These are phyloP conservation scores for Phocoena sinus DNA, from an alignment of 2,113 vertebrate genomes.

Conservation along the genomic window DNA sequence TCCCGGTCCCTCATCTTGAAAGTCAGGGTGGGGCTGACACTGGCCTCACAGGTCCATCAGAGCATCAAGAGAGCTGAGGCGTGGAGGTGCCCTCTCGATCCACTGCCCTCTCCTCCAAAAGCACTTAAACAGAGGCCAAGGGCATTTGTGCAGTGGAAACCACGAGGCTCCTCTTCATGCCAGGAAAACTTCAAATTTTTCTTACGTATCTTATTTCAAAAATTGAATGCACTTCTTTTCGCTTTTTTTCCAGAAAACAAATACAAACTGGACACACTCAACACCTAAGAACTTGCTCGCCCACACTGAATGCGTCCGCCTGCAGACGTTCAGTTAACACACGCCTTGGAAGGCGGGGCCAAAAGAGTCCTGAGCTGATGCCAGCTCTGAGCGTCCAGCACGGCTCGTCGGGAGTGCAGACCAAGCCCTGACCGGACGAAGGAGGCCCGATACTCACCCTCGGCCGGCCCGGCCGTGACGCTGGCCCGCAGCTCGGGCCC, in stretches of 20 bases:
- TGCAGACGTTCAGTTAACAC: fast-evolving
- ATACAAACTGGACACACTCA: fast-evolving
- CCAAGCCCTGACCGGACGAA: fast-evolving
- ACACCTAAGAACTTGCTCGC: neutral
- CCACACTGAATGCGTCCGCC: fast-evolving
- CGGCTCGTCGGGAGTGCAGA: fast-evolving
- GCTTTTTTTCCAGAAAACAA: neutral
- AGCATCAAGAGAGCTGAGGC: neutral
- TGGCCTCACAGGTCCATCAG: fast-evolving
- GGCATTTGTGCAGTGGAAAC: fast-evolving
- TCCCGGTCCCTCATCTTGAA: neutral
- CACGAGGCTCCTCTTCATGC: neutral
- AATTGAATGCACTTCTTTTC: neutral
- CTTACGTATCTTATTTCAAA: neutral
- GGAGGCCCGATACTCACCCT: constrained; percentile 81
- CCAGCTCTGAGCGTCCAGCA: neutral
- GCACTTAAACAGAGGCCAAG: fast-evolving
- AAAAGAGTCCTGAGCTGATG: fast-evolving
- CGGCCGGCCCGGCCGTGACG: constrained; percentile 90
- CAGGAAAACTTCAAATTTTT: neutral
- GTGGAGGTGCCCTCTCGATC: neutral
- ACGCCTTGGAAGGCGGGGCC: neutral
- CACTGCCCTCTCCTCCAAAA: fast-evolving
- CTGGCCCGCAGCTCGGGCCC: constrained; percentile 90
- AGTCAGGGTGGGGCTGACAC: fast-evolving